Conservation (phyloP, 1,140 invertebrate genomes). For the Prorops nasuta region DNA sequence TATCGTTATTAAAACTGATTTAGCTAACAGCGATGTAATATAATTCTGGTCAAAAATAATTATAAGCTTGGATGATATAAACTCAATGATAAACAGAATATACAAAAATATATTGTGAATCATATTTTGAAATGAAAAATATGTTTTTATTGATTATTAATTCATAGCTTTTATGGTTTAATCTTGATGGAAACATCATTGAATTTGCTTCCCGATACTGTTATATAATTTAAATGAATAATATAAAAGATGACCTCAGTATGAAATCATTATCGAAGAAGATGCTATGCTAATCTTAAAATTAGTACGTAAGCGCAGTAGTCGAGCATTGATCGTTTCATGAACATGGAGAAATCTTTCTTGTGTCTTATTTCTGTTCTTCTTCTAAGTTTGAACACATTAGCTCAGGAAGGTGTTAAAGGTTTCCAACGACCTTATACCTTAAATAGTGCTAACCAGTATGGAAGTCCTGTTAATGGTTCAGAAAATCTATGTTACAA, state of each 20-base stretch:
- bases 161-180: no score
- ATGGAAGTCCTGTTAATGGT: constrained; percentile 5
- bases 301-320: constrained; percentile 32
- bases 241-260: constrained; percentile 14
- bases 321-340: constrained; percentile 18
- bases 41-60: no score
- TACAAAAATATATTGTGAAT: no score
- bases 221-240: constrained; percentile 9
- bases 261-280: constrained; percentile 15
- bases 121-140: no score
- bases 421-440: constrained; percentile 19
- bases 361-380: constrained; percentile 11
- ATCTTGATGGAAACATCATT: no score
- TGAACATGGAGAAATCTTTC: constrained; percentile 31
- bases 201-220: no score
- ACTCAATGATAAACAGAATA: no score
- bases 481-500: constrained; percentile 43
- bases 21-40: no score
- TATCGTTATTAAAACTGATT: no score
- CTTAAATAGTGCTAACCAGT: not conserved
- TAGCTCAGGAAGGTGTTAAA: constrained; percentile 32
- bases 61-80: no score
- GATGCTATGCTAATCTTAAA: constrained; percentile 4
- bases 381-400: constrained; percentile 6
- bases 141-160: no score